A percentile compares a stretch with the other conserved stretches of the same genome.
Conservation (phyloP, 2,888 invertebrate genomes). For the Heliothis peltigera region DNA sequence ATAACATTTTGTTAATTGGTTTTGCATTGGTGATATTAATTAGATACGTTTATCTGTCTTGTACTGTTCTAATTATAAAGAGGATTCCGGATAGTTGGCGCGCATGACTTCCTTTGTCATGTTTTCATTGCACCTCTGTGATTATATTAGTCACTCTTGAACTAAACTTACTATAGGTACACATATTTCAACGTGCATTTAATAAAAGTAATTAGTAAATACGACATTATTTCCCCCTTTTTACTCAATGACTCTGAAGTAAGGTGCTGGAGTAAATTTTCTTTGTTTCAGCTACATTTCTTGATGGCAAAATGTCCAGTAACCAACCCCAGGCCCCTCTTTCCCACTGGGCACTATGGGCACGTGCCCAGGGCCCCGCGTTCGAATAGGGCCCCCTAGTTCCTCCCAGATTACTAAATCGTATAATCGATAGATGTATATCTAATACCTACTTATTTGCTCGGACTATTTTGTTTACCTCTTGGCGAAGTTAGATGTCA, state of each 20-base stretch:
- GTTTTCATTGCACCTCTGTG: conserved; percentile 29
- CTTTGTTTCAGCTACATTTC: conserved; percentile 42
- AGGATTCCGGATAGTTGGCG: conserved; percentile 50
- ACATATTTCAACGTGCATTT: neutral
- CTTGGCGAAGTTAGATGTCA: too few relatives aligned
- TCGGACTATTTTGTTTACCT: too few relatives aligned
- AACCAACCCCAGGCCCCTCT: neutral
- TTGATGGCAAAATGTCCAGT: conserved; percentile 15
- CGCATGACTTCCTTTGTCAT: conserved; percentile 48
- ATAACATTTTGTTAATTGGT: neutral
- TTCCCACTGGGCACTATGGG: too few relatives aligned
- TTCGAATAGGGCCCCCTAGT: too few relatives aligned
- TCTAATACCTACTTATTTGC: too few relatives aligned
- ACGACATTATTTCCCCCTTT: conserved; percentile 8
- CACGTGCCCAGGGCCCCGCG: too few relatives aligned
- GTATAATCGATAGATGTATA: too few relatives aligned
- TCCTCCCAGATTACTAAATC: too few relatives aligned
- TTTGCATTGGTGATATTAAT: conserved; percentile 30
- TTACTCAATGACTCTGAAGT: conserved; percentile 32
- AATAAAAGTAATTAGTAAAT: conserved; percentile 13
- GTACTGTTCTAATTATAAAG: conserved; percentile 37
- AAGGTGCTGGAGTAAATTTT: conserved; percentile 24
- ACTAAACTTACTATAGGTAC: conserved; percentile 8
- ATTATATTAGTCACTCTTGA: conserved; percentile 22
- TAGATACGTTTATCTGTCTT: conserved; percentile 18